Base-by-base conservation (phyloP, 92 coral and sea anemone species). In the Parazoanthus swiftii region DNA sequence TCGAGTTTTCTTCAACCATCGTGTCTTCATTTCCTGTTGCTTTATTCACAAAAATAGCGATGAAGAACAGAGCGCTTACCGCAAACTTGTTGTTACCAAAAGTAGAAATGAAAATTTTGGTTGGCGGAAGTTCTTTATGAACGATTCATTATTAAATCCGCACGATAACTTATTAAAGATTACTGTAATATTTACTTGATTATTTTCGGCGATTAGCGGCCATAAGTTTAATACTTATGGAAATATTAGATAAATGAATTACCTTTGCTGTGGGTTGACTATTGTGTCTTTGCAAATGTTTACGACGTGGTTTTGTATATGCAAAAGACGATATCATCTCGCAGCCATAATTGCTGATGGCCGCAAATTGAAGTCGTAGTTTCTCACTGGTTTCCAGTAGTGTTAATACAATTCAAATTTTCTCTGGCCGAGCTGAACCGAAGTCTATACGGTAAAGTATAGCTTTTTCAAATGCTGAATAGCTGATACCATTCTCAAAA, bases 191-290 rank as follows among this genome's bases (percentile, higher is more conserved):
- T 84, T 84, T 70, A 48, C 48, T 29, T 71, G 44, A 71, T 84
- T 75, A 42, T 71, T 84, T 84, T 84, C 51, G 43, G 87, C 78
- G 67, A 84, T 84, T 84, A 84, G 65, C 65, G 78, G 87, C 37
- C 59, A 29, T 25, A 84, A 46, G 63, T 84, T 84, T 84, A 46
- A 84, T 48, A 72, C 54, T 72, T 84, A 33, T 71, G 51, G 43
- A 46, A 70, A 71, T 37, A 44, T 23, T 44, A 71, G 46, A 48
- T 46, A 84, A 72, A 84, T 84, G 79, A 84, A 82, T 70, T 72
- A 84, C 79, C 29, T 84, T 83, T 67, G 65, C 42, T 70, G 42
- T 83, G 59, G 86, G 54, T 9, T 23, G 36, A 15, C 10, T 25
- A 83, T 4, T 84, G 79, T 70, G 79, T 4, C 65, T 82, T 25